phyloP scores from a whole-genome alignment of 2,113 vertebrate genomes.

The Potamarius usumacintae region DNA sequence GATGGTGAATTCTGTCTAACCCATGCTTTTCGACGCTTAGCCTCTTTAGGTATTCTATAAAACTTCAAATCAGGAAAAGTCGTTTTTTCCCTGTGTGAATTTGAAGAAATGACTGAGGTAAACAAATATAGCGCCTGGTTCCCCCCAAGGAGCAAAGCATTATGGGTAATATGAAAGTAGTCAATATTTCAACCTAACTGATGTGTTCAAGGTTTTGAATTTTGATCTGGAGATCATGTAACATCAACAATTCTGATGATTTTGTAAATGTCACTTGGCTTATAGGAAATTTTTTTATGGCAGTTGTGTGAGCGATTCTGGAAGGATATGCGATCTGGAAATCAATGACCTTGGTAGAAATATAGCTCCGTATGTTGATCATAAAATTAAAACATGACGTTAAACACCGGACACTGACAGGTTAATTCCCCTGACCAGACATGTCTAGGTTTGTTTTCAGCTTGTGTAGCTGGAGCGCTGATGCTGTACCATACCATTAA shows the following conservation, averaged over 20 bases:
- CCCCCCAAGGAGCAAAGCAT: too few relatives aligned
- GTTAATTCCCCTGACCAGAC: neutral
- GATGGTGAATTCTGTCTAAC: too few relatives aligned
- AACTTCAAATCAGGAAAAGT: too few relatives aligned
- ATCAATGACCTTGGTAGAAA: neutral
- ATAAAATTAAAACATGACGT: neutral
- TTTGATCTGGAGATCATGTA: neutral
- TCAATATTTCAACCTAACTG: too few relatives aligned
- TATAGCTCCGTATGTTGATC: neutral
- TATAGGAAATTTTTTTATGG: neutral
- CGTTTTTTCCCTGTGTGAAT: too few relatives aligned
- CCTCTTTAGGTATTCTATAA: too few relatives aligned
- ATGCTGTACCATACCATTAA: slow-evolving; percentile 72
- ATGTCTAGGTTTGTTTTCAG: neutral
- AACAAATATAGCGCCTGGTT: too few relatives aligned
- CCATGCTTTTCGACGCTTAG: too few relatives aligned
- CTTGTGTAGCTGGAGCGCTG: neutral
- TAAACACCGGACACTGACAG: neutral
- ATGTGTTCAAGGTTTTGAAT: neutral
- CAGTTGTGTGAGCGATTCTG: neutral
- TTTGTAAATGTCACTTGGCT: neutral
- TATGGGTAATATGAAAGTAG: too few relatives aligned
- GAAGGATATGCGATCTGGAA: neutral
- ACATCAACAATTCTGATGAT: neutral
- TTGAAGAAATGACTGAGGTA: too few relatives aligned